Evolutionary conservation across 1,140 invertebrate species (phyloP), one percentile per base, ranked within the genome.

Genomic region (Zaprionus davidi): DNA sequence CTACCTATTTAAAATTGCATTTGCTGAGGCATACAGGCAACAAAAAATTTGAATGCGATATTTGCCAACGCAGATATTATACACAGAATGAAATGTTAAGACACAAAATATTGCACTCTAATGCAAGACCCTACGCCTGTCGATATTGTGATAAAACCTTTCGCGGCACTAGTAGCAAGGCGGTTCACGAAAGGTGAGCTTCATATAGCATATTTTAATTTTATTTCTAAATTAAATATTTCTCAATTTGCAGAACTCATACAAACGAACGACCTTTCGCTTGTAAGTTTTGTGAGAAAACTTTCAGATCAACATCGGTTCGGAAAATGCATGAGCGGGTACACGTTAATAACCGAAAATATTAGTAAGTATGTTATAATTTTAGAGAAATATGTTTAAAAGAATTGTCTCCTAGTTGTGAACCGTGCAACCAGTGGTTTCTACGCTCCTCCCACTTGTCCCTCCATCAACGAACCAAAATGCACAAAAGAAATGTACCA

Each of bases 221-320:
- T 13, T 4, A 5, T 26, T 3, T 22, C 5, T 12, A 1, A 9
- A 5, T 3, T 49, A 12, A 26, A 26, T 3, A 20, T 17, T 4
- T 46, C 6, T 22, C 15, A 11, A 13, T 5, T 66, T 77, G 1
- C 41, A 79, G 78, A 51, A 69, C 49, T 1, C 97, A 98, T 92
- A 97, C 96, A 4, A 97, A 97, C 0, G 96, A 96, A 79, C 92
- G 95, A 0, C 96, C 96, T 0, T 96, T 95, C 71, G 94, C 95
- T 49, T 96, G 96, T 57, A 94, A 94, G 0, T 94, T 94, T 0
- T 96, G 96, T 82, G 94, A 95, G 2, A 96, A 96, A 82, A 94
- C 95, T 0, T 97, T 96, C 83, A 95, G 94, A 56, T 94, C 82
- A 3, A 82, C 79, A 5, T 79, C 82, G 0, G 55, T 77, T 11